These are phyloP conservation scores for Nothobranchius kuhntae DNA, from an alignment of 2,113 vertebrate genomes.

Conservation along the genomic window DNA sequence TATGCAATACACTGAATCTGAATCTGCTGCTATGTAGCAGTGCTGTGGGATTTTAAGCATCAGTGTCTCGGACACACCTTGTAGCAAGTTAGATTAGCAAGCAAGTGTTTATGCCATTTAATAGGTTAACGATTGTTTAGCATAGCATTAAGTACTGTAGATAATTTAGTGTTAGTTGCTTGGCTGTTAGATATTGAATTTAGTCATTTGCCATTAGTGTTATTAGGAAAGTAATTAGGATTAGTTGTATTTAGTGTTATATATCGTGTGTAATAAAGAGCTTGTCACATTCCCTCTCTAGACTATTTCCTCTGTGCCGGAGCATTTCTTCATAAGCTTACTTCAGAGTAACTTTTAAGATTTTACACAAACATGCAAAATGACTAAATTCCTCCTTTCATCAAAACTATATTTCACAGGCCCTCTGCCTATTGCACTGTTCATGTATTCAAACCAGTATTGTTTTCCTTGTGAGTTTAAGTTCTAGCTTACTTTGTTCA, in stretches of 20 bases:
- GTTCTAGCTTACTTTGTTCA: constrained; percentile 24
- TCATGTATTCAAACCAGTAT: constrained; percentile 9
- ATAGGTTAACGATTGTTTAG: too few species aligned
- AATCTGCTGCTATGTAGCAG: too few species aligned
- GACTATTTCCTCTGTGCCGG: not conserved
- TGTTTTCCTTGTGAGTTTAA: not conserved
- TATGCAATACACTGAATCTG: too few species aligned
- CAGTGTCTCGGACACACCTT: too few species aligned
- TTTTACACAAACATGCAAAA: constrained; percentile 81
- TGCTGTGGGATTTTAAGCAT: too few species aligned
- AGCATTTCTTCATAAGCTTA: constrained; percentile 6
- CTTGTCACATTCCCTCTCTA: not conserved
- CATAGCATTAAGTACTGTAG: too few species aligned
- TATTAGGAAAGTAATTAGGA: too few species aligned
- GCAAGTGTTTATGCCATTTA: too few species aligned
- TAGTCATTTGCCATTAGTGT: too few species aligned
- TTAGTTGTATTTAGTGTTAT: not conserved
- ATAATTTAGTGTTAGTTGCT: too few species aligned
- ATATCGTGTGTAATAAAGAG: not conserved
- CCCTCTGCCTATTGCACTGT: constrained; percentile 1
- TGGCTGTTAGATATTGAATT: too few species aligned
- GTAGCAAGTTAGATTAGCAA: too few species aligned
- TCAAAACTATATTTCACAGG: constrained; percentile 15
- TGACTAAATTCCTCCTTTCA: constrained; percentile 27
- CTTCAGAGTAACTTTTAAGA: not conserved